These are phyloP conservation scores for Spicauda simplicius DNA, from an alignment of 2,888 invertebrate species.

Conservation along the genomic window DNA sequence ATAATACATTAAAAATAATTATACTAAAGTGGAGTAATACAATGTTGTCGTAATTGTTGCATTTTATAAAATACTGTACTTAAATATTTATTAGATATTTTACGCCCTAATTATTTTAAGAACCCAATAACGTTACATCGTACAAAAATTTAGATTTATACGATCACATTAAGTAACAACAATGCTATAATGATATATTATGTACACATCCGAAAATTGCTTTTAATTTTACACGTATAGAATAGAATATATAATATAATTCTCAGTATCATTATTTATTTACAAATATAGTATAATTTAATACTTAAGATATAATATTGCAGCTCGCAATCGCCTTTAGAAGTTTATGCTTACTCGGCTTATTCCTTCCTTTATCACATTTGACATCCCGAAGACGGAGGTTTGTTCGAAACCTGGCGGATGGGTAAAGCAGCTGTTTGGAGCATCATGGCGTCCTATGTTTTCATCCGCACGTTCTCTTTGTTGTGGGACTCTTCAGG, in stretches of 20 bases:
- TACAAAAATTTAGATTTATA: constrained; percentile 69
- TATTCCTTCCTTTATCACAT: constrained; percentile 43
- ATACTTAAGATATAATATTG: constrained; percentile 81
- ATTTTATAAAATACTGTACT: constrained; percentile 22
- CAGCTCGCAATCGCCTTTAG: constrained; percentile 71
- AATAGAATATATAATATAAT: constrained; percentile 55
- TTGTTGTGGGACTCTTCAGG: constrained; percentile 5
- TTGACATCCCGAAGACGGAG: constrained; percentile 41
- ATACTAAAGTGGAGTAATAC: constrained; percentile 22
- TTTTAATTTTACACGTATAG: constrained; percentile 60
- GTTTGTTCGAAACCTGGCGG: constrained; percentile 25
- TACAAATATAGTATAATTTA: constrained; percentile 65
- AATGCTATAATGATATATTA: constrained; percentile 66
- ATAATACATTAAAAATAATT: constrained; percentile 18
- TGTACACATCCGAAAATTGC: constrained; percentile 79
- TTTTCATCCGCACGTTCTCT: constrained; percentile 11
- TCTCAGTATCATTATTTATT: constrained; percentile 57
- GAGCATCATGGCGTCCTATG: not conserved
- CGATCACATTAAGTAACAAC: constrained; percentile 79
- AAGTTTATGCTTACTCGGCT: constrained; percentile 43
- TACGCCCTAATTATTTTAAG: constrained; percentile 17
- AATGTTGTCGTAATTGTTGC: constrained; percentile 30
- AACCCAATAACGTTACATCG: constrained; percentile 36
- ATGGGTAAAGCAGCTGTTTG: constrained; percentile 9
- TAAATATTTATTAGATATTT: constrained; percentile 26